Base-by-base conservation (phyloP, 2,797 vertebrate genomes). In the Sebastes wilsoni region DNA sequence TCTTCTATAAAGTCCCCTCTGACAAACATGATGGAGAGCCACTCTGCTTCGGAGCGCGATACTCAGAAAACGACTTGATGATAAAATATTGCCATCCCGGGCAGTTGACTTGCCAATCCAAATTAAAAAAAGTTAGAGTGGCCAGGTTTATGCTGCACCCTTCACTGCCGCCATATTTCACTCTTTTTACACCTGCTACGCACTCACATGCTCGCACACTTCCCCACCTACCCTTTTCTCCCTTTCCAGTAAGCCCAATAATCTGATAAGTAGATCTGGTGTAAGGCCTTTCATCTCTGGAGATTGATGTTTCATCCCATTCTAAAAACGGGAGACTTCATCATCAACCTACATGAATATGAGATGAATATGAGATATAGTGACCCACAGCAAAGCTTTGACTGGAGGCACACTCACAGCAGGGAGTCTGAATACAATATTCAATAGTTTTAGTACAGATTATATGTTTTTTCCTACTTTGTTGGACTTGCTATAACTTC, bases 21-120 rank as follows among this genome's bases (percentile, higher is more conserved):
- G 94, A 90, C 94, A 93, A 83, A 70, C 83, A 88, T 96, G 96
- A 96, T 96, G 90, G 93, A 96, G 93, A 93, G 94, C 86, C 94
- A 93, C 95, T 95, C 92, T 67, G 87, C 87, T 71, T 70, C 75
- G 28, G 88, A 91, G 88, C 87, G 80, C 83, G 87, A 93, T 88
- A 87, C 92, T 92, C 91, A 89, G 89, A 93, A 92, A 93, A 90
- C 73, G 80, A 88, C 90, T 89, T 68, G 68, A 75, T 81, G 86
- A 85, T 92, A 92, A 95, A 93, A 94, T 94, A 95, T 69, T 59
- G 84, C 87, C 81, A 61, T 82, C 74, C 75, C 68, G 87, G 87
- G 88, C 87, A 88, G 87, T 78, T 86, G 88, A 91, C 91, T 93
- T 93, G 93, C 94, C 94, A 93, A 93, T 95, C 93, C 93, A 94